These are phyloP conservation scores for Pantelozetes paolii DNA, from an alignment of 2,888 invertebrate species.

Conservation along the genomic window DNA sequence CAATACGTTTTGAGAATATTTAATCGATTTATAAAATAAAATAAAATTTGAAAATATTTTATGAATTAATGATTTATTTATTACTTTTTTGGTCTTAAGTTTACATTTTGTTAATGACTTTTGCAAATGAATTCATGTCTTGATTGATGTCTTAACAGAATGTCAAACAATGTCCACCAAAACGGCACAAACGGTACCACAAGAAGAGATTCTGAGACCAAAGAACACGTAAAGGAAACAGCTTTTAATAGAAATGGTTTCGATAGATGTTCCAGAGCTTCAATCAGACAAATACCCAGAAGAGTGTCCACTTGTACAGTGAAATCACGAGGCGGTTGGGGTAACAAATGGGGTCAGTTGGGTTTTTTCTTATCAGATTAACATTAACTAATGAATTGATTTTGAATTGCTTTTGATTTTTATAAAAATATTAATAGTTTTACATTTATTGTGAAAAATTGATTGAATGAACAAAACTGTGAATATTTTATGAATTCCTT, in stretches of 20 bases:
- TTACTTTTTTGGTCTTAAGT: too few relatives aligned
- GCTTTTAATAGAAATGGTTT: not conserved
- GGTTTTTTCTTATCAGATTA: not conserved
- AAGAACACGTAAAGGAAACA: not conserved
- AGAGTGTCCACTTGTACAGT: conserved; percentile 6
- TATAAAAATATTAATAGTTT: too few relatives aligned
- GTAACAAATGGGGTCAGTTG: conserved; percentile 51
- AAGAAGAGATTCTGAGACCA: not conserved
- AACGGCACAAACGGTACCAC: not conserved
- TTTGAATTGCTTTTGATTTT: not conserved
- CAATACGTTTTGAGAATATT: not conserved
- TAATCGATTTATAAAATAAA: not conserved
- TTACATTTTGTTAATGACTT: too few relatives aligned
- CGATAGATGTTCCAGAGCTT: conserved; percentile 28
- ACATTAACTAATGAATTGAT: not conserved
- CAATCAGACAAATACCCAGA: conserved; percentile 2
- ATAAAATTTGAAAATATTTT: not conserved
- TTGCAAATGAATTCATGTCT: too few relatives aligned
- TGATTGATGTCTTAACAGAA: not conserved
- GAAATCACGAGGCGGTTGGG: conserved; percentile 53
- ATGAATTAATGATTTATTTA: not conserved
- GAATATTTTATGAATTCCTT: not conserved
- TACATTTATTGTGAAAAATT: too few relatives aligned
- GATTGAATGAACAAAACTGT: too few relatives aligned
- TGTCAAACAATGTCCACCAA: not conserved